A percentile compares a stretch with the other conserved stretches of the same genome.
phyloP scores from a whole-genome alignment of 2,113 vertebrate species.

The Lynx canadensis region DNA sequence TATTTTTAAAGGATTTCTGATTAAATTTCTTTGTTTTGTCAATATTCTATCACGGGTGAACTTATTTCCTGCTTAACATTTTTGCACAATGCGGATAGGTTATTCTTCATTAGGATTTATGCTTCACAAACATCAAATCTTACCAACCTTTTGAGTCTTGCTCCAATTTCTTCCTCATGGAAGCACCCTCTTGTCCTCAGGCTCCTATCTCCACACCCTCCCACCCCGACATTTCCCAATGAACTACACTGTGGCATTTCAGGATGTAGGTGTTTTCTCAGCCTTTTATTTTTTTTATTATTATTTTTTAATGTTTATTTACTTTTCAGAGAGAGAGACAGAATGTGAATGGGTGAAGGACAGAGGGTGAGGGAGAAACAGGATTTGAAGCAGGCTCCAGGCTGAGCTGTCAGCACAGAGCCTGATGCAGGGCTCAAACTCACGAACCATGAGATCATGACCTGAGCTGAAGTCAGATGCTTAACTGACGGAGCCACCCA shows the following conservation, averaged over 20 bases:
- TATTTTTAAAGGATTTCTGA: background rate
- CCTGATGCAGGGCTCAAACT: no score
- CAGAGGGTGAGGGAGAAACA: no score
- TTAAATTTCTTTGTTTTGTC: background rate
- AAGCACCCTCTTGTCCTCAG: background rate
- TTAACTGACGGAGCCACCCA: no score
- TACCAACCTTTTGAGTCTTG: background rate
- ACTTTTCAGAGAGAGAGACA: no score
- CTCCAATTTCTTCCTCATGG: background rate
- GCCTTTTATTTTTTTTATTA: background rate
- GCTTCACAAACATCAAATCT: background rate
- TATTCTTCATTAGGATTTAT: background rate
- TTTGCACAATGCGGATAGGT: background rate
- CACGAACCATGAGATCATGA: no score
- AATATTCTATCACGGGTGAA: background rate
- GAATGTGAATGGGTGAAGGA: no score
- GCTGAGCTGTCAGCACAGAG: no score
- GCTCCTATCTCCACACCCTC: no score
- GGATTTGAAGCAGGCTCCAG: no score
- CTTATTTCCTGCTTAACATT: background rate
- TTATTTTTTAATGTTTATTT: no score
- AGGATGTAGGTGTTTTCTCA: background rate
- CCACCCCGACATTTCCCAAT: background rate
- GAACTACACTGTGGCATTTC: background rate
- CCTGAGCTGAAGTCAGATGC: no score